Conservation (phyloP, 1,140 invertebrate genomes). For the Dryas iulia region DNA sequence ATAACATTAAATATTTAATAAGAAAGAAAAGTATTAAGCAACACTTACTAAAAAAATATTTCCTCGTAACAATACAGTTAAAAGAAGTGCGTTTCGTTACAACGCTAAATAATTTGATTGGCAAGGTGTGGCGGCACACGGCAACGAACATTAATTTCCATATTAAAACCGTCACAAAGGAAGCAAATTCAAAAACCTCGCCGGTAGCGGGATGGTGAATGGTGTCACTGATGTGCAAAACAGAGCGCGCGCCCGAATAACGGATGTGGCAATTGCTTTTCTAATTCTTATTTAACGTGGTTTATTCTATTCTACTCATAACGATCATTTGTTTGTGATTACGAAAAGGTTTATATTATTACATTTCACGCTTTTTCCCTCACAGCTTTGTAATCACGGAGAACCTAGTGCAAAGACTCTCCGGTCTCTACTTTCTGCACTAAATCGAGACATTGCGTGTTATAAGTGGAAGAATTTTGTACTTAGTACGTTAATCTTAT, state of each 20-base stretch:
- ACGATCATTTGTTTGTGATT: no score
- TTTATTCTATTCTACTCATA: no score
- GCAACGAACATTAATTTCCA: slow-evolving; percentile 77
- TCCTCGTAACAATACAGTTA: not conserved
- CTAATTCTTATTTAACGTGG: not conserved
- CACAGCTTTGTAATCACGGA: no score
- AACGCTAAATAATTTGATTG: slow-evolving; percentile 59
- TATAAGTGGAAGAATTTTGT: no score
- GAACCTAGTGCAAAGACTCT: no score
- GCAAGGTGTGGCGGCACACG: slow-evolving; percentile 65
- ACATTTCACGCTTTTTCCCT: no score
- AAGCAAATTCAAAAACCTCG: slow-evolving; percentile 77
- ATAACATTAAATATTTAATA: no score
- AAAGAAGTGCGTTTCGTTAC: slow-evolving; percentile 26
- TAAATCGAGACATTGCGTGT: no score
- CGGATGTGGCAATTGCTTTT: slow-evolving; percentile 36
- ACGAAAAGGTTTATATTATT: no score
- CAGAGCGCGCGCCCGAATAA: slow-evolving; percentile 1
- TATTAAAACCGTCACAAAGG: slow-evolving; percentile 79
- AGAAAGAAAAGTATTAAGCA: no score
- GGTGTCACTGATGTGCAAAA: slow-evolving; percentile 35
- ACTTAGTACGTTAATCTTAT: no score
- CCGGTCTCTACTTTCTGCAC: no score
- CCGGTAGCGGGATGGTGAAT: slow-evolving; percentile 50
- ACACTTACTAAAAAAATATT: not conserved